Evolutionary conservation across 2,113 vertebrate genomes (phyloP), one percentile per base, ranked within the genome.

Genomic region (Strix uralensis): DNA sequence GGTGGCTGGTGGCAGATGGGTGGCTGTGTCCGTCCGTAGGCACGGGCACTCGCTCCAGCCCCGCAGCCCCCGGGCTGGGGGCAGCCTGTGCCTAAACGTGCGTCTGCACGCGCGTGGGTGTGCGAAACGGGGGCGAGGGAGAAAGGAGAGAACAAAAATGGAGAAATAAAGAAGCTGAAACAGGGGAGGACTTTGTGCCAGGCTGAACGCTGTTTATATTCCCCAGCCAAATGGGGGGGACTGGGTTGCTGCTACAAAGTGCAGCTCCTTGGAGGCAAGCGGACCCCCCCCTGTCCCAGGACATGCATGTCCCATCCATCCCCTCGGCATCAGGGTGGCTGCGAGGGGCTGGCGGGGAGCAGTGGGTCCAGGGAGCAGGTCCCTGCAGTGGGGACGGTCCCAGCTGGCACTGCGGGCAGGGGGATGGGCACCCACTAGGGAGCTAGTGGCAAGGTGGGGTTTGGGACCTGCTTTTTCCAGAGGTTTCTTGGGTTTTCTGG

Each of bases 21-120:
- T 51, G n/a, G 65, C 17, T 6, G 7, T 57, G 85, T n/a, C 90
- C 52, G 5, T 29, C 49, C 16, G 1, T 5, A 17, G 69, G n/a
- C 49, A 34, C 4, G 5, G 65, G 40, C 15, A 11, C 40, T 54
- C 8, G 51, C 46, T 78, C 62, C 69, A 72, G 58, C 52, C 70
- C 69, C 0, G 15, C 71, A 12, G 15, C 2, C 2, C 86, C 67
- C 0, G 1, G 62, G 82, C 0, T 0, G 63, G 8, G 81, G 83
- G 74, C 77, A 92, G 74, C 58, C 70, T 15, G 59, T 4, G 2
- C 91, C 51, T 3, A 3, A 46, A 19, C 0, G 2, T 29, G 77
- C 1, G 5, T 57, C 81, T 34, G 11, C 72, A 13, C 0, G 8
- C 10, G 40, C 1, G 69, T 65, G 92, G 81, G 94, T 0, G 9